Percentiles rank a stretch among this genome's conserved stretches.
Evolutionary conservation across 2,113 vertebrate species (phyloP).

Genomic region (Oxyruncus cristatus): DNA sequence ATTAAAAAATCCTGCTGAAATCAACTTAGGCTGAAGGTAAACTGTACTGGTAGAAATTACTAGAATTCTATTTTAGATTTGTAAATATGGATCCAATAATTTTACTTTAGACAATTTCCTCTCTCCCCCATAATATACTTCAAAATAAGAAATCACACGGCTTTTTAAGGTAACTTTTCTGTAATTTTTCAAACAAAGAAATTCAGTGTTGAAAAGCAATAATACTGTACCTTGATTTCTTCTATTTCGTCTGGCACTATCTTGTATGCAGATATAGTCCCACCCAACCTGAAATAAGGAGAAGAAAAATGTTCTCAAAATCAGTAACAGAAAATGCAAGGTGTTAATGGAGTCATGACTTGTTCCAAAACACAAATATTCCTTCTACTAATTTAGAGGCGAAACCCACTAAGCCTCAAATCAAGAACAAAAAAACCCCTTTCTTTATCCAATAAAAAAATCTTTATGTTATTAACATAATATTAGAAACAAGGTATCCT

Average conservation of each 20-base stretch:
- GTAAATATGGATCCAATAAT: background rate
- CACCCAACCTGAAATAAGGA: constrained; percentile 89
- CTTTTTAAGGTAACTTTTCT: background rate
- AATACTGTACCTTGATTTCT: constrained; percentile 94
- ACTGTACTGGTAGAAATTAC: background rate
- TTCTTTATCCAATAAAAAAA: background rate
- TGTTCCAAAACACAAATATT: background rate
- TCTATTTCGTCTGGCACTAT: constrained; percentile 99
- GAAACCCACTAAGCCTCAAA: background rate
- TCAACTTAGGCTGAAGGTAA: background rate
- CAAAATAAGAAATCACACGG: background rate
- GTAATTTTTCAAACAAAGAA: background rate
- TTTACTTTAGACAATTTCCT: background rate
- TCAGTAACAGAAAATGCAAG: background rate
- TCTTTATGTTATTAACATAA: background rate
- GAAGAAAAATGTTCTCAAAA: constrained; percentile 72
- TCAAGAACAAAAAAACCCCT: rapidly evolving
- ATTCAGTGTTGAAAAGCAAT: constrained; percentile 21
- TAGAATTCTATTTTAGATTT: background rate
- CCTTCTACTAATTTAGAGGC: background rate
- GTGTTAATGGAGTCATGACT: background rate
- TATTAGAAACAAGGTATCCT: background rate
- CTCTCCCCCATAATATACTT: background rate
- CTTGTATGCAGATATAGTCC: constrained; percentile 97
- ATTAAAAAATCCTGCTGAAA: background rate